phyloP scores from a whole-genome alignment of 2,888 invertebrate species.

The Psylliodes chrysocephalus region DNA sequence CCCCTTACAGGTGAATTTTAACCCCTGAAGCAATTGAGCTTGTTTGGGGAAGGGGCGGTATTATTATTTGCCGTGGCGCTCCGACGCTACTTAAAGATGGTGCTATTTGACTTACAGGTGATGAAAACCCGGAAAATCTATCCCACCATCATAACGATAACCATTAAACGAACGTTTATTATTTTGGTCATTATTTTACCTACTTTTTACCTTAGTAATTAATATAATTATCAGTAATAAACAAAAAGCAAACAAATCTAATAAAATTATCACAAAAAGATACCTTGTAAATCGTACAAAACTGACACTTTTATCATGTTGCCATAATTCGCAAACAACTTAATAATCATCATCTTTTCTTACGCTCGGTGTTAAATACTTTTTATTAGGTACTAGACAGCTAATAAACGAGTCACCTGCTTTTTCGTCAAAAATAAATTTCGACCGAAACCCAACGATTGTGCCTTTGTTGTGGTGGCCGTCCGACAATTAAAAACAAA shows the following conservation, averaged over 20 bases:
- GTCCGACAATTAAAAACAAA: not conserved
- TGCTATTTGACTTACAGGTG: too few species aligned
- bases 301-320: conserved; percentile 9
- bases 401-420: conserved; percentile 21
- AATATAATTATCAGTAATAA: conserved; percentile 13
- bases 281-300: not conserved
- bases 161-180: too few species aligned
- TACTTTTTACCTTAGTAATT: too few species aligned
- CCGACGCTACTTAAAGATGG: too few species aligned
- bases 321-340: conserved; percentile 20
- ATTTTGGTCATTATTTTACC: too few species aligned
- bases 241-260: conserved; percentile 22
- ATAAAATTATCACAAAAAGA: not conserved
- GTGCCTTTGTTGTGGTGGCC: conserved; percentile 5
- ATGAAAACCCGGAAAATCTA: too few species aligned
- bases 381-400: conserved; percentile 18
- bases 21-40: too few species aligned
- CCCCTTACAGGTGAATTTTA: too few species aligned
- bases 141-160: too few species aligned
- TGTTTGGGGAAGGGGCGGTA: too few species aligned
- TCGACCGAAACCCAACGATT: not conserved
- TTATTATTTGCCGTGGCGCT: too few species aligned
- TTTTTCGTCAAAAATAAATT: conserved; percentile 14
- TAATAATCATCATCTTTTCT: conserved; percentile 13
- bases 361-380: conserved; percentile 24